phyloP scores from a whole-genome alignment of 2,888 invertebrate species.

The Agrochola lychnidis region DNA sequence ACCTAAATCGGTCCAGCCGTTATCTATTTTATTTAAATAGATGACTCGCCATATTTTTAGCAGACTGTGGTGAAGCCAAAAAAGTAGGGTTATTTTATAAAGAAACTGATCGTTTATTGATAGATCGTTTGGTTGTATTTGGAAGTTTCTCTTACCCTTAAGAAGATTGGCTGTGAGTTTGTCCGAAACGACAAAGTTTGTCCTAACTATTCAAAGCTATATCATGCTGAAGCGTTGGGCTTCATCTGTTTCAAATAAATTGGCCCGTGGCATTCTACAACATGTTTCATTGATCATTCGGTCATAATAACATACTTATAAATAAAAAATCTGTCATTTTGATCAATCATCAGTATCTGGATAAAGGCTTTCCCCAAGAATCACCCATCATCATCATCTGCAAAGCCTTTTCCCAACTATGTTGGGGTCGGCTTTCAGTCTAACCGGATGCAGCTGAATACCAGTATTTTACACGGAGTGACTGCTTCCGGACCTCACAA shows the following conservation, averaged over 20 bases:
- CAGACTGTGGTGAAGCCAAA: too few relatives aligned
- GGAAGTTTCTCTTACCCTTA: background rate
- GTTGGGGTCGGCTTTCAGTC: too few relatives aligned
- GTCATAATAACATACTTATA: background rate
- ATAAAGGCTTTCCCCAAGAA: background rate
- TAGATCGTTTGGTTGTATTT: background rate
- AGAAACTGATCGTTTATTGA: constrained; percentile 11
- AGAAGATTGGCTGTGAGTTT: background rate
- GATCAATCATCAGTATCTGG: background rate
- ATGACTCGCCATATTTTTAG: constrained; percentile 16
- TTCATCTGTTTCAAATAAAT: background rate
- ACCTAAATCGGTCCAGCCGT: too few relatives aligned
- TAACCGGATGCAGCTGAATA: too few relatives aligned
- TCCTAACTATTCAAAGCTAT: background rate
- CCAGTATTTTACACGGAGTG: too few relatives aligned
- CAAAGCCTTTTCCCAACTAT: too few relatives aligned
- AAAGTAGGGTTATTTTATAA: background rate
- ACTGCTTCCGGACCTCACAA: too few relatives aligned
- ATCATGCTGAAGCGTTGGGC: background rate
- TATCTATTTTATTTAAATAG: too few relatives aligned
- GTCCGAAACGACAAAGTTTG: background rate
- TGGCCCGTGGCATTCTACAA: background rate
- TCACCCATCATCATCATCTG: background rate
- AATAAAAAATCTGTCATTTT: background rate
- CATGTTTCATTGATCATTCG: background rate